These are phyloP conservation scores for Cydia pomonella DNA, from an alignment of 1,140 invertebrate species.

Conservation along the genomic window DNA sequence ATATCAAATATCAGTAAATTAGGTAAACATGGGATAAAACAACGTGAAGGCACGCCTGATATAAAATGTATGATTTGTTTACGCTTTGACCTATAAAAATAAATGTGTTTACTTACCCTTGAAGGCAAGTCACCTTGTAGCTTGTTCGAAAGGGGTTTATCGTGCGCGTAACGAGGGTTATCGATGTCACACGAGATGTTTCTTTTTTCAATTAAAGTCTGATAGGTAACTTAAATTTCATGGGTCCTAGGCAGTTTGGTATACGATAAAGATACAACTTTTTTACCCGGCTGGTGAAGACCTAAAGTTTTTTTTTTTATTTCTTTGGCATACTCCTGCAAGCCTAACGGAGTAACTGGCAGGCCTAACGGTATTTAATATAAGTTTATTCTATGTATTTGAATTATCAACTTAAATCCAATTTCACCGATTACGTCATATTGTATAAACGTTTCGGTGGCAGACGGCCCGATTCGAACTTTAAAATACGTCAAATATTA, in stretches of 20 bases:
- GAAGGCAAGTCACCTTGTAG: constrained; percentile 43
- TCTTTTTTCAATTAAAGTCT: constrained; percentile 33
- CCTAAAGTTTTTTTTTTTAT: too few relatives aligned
- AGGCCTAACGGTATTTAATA: too few relatives aligned
- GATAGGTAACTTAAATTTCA: not conserved
- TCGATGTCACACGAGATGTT: constrained; percentile 36
- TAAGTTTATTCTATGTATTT: too few relatives aligned
- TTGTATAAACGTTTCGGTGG: too few relatives aligned
- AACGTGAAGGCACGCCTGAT: constrained; percentile 39
- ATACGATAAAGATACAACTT: not conserved
- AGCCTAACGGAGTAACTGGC: too few relatives aligned
- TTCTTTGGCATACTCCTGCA: too few relatives aligned
- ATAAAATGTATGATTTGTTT: constrained; percentile 46
- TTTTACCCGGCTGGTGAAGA: too few relatives aligned
- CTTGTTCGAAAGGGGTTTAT: constrained; percentile 41
- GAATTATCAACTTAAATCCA: not conserved
- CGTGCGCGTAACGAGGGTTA: constrained; percentile 33
- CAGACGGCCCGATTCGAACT: too few relatives aligned
- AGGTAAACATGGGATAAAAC: constrained; percentile 23
- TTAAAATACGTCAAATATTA: too few relatives aligned
- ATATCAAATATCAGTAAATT: not conserved
- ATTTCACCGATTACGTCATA: not conserved
- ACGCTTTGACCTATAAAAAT: constrained; percentile 46
- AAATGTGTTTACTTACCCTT: constrained; percentile 42
- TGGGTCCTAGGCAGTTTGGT: not conserved